Percentiles rank a stretch among this genome's conserved stretches.
phyloP scores from a whole-genome alignment of 2,113 vertebrate genomes.

The Amphilophus citrinellus region DNA sequence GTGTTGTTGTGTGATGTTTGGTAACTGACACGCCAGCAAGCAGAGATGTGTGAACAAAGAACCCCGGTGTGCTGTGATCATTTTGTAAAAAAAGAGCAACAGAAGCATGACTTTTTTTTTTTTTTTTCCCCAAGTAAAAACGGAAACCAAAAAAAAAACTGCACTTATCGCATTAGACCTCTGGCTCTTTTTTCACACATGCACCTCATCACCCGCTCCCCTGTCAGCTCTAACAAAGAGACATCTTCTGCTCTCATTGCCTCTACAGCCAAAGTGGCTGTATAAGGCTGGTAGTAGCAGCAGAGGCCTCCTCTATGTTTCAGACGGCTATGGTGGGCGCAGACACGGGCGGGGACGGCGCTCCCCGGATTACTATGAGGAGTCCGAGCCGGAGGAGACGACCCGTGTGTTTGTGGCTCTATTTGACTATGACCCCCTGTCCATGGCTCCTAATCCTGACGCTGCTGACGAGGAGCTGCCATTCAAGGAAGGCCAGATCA shows the following conservation, averaged over 20 bases:
- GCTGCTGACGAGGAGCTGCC: constrained; percentile 95
- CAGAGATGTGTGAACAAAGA: constrained; percentile 73
- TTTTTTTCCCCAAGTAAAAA: constrained; percentile 3
- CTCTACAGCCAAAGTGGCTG: constrained; percentile 69
- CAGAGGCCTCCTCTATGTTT: constrained; percentile 76
- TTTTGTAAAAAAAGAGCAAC: not conserved
- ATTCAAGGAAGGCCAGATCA: constrained; percentile 97
- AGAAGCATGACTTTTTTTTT: not conserved
- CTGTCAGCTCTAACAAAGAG: constrained; percentile 71
- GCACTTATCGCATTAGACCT: not conserved
- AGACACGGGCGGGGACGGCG: constrained; percentile 79
- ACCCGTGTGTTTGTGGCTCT: constrained; percentile 94
- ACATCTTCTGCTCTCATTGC: constrained; percentile 73
- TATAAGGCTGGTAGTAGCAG: constrained; percentile 77
- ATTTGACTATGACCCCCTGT: constrained; percentile 95
- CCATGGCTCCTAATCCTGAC: constrained; percentile 98
- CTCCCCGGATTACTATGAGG: constrained; percentile 90
- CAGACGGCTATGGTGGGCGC: constrained; percentile 87
- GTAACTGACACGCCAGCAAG: constrained; percentile 61
- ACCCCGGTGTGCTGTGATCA: constrained; percentile 2
- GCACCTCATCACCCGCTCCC: constrained; percentile 63
- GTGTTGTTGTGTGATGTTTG: constrained; percentile 47
- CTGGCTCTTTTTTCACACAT: constrained; percentile 75
- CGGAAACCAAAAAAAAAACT: constrained; percentile 26
- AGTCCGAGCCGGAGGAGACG: constrained; percentile 90